Percentiles rank a stretch among this genome's conserved stretches.
phyloP scores from a whole-genome alignment of 2,797 vertebrate species.

The Rhinophrynus dorsalis region DNA sequence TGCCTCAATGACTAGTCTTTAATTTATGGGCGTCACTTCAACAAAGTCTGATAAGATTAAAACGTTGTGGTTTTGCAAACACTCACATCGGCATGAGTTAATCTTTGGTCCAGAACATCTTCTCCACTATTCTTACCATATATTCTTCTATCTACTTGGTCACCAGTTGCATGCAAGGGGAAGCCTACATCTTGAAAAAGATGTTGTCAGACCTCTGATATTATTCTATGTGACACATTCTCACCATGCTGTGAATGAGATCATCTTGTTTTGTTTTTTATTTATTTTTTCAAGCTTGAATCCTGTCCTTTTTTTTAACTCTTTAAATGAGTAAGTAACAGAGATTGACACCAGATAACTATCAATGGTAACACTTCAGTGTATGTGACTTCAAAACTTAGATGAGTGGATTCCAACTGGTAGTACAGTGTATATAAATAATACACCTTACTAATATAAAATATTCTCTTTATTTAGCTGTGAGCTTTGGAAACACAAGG shows the following conservation, averaged over 20 bases:
- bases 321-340: neutral
- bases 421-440: no score
- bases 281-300: neutral
- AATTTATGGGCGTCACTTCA: no score
- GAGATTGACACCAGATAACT: no score
- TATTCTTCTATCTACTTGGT: constrained; percentile 5
- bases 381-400: no score
- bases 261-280: constrained; percentile 17
- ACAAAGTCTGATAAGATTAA: neutral
- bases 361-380: no score
- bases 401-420: no score
- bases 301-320: constrained; percentile 7
- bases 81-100: neutral
- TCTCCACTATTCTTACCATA: neutral
- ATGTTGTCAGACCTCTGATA: constrained; percentile 34
- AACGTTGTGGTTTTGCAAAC: neutral
- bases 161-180: constrained; percentile 24
- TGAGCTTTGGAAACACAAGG: no score
- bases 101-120: neutral
- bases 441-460: no score
- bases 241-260: constrained; percentile 34
- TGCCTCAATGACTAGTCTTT: no score
- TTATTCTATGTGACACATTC: constrained; percentile 42
- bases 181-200: constrained; percentile 24
- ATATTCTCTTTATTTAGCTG: no score